Base-by-base conservation (phyloP, 2,797 vertebrate species). In the Acanthiza pusilla region DNA sequence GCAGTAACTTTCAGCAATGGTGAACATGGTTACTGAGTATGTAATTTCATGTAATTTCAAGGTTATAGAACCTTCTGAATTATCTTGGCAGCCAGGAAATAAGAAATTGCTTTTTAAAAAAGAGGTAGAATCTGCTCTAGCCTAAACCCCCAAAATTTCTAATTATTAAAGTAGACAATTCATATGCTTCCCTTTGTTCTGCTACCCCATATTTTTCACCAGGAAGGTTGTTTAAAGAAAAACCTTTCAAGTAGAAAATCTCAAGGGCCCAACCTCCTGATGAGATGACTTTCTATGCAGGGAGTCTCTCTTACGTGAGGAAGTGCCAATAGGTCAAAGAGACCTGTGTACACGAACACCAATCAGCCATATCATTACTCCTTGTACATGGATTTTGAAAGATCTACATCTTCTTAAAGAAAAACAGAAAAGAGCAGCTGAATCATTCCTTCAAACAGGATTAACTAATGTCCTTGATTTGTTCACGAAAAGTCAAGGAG, bases 311-410 rank as follows among this genome's bases (percentile, higher is more conserved):
- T 89, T 70, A 80, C 0, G 10, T 88, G 68, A 89, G 87, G 85
- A 94, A 87, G 58, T 96, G 78, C 89, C 87, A 88, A n/a, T 74
- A 81, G 91, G 93, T 94, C 92, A 96, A 68, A 68, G 85, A 96
- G 93, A 96, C 95, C 93, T 92, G 15, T 53, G 68, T 72, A 65
- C 36, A 45, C 5, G 17, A 87, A 54, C 61, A 75, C 68, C 87
- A 80, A 7, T 48, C 88, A 79, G 25, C 86, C n/a, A 0, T 91
- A 84, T 89, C 68, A 72, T 94, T 93, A 42, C 70, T 89, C 30
- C 78, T 80, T 93, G 76, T 74, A 80, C 5, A 1, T 32, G 60
- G 43, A 50, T 65, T 91, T 87, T 66, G 63, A 86, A 90, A 91
- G 68, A 80, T 90, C 63, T 93, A 76, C 40, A 51, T 74, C 70